These are phyloP conservation scores for Dascyllus trimaculatus DNA, from an alignment of 2,113 vertebrate genomes.

Conservation along the genomic window DNA sequence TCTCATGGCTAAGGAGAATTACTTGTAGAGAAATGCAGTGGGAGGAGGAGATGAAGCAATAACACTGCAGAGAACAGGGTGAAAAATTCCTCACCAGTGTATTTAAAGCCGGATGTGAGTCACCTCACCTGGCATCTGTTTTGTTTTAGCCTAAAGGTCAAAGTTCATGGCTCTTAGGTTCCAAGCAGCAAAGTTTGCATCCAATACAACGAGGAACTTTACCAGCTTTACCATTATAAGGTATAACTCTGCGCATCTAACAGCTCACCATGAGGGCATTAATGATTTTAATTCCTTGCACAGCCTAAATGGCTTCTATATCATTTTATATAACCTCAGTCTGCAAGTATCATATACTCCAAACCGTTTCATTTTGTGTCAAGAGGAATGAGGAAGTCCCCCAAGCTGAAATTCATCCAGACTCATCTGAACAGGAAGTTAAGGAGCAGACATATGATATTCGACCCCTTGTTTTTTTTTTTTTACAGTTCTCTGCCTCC, in stretches of 20 bases:
- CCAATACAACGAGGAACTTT: conserved; percentile 85
- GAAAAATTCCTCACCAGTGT: conserved; percentile 85
- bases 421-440: background rate
- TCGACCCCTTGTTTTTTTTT: background rate
- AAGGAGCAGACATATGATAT: background rate
- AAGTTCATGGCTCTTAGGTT: conserved; percentile 90
- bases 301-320: background rate
- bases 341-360: background rate
- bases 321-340: background rate
- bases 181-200: conserved; percentile 86
- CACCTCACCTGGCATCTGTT: conserved; percentile 91
- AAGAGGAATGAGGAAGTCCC: background rate
- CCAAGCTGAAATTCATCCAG: background rate
- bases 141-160: conserved; percentile 88
- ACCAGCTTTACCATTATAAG: conserved; percentile 79
- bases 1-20: conserved; percentile 51
- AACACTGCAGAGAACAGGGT: conserved; percentile 66
- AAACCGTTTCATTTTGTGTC: conserved; percentile 24
- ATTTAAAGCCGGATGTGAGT: conserved; percentile 92
- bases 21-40: conserved; percentile 51
- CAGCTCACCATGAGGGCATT: conserved; percentile 70
- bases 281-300: background rate
- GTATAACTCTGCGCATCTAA: conserved; percentile 79
- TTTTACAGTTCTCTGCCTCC: background rate
- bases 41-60: conserved; percentile 65